phyloP scores from a whole-genome alignment of 2,797 vertebrate species.

The Acipenser oxyrinchus region DNA sequence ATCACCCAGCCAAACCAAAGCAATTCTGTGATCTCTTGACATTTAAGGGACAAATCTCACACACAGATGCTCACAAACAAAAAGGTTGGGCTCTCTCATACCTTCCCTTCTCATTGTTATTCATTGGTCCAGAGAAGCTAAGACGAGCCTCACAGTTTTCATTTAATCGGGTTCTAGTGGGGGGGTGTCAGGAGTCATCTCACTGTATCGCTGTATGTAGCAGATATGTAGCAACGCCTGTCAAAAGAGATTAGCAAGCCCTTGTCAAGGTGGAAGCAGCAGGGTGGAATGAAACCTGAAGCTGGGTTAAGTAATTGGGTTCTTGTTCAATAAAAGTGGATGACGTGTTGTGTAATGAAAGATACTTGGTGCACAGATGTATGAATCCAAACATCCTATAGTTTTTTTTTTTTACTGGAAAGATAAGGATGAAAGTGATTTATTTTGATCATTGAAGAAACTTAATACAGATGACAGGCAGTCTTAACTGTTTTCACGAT shows the following conservation, averaged over 20 bases:
- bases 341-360: conserved; percentile 66
- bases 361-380: conserved; percentile 48
- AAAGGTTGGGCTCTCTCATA: conserved; percentile 41
- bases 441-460: conserved; percentile 56
- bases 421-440: conserved; percentile 54
- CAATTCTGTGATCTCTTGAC: not conserved
- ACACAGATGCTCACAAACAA: conserved; percentile 17
- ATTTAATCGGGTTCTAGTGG: conserved; percentile 84
- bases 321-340: conserved; percentile 81
- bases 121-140: conserved; percentile 72
- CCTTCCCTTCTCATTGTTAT: conserved; percentile 75
- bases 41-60: conserved; percentile 15
- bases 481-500: conserved; percentile 26
- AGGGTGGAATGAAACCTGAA: conserved; percentile 70
- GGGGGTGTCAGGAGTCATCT: conserved; percentile 59
- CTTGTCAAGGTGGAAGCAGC: conserved; percentile 66
- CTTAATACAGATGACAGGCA: conserved; percentile 56
- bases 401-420: conserved; percentile 60
- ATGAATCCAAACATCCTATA: conserved; percentile 60
- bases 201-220: conserved; percentile 52
- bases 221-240: conserved; percentile 56
- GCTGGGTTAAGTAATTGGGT: conserved; percentile 91
- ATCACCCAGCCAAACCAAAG: too few relatives aligned
- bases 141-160: conserved; percentile 78
- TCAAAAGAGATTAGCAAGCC: conserved; percentile 84